Conservation (phyloP, 2,888 invertebrate genomes). For the Megaustenia siamemsis region DNA sequence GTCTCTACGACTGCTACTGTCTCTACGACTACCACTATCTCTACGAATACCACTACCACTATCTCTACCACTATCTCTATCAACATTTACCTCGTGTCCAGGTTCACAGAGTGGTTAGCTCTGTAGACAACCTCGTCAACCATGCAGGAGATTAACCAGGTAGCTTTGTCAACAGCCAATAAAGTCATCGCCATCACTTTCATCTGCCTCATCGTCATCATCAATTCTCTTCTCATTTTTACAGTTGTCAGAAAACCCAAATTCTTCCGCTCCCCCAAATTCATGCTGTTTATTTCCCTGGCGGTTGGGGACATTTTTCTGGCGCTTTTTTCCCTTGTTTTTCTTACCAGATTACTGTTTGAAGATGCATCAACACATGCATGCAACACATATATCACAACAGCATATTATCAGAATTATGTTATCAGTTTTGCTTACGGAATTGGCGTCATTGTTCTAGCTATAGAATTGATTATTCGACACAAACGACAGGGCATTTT, state of each 20-base stretch:
- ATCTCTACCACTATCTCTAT: no score
- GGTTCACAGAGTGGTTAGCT: no score
- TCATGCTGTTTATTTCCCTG: background rate
- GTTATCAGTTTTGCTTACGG: slow-evolving; percentile 2
- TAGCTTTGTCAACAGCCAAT: background rate
- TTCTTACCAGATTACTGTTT: background rate
- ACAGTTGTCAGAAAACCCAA: background rate
- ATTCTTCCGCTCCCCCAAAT: background rate
- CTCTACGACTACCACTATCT: no score
- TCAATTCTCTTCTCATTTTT: background rate
- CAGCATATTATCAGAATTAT: background rate
- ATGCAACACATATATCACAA: background rate
- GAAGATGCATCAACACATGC: background rate
- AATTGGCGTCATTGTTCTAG: background rate
- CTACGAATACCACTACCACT: no score
- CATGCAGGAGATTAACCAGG: background rate
- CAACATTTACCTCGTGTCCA: no score
- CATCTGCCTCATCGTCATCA: background rate
- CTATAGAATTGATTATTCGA: background rate
- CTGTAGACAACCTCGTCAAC: no score
- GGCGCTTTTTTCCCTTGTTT: slow-evolving; percentile 16
- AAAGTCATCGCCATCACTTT: background rate
- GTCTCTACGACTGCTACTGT: no score
- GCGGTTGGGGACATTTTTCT: slow-evolving; percentile 2
- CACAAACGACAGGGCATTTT: background rate